Evolutionary conservation across 2,888 invertebrate species (phyloP).

Genomic region (Drosophila anomelani): DNA sequence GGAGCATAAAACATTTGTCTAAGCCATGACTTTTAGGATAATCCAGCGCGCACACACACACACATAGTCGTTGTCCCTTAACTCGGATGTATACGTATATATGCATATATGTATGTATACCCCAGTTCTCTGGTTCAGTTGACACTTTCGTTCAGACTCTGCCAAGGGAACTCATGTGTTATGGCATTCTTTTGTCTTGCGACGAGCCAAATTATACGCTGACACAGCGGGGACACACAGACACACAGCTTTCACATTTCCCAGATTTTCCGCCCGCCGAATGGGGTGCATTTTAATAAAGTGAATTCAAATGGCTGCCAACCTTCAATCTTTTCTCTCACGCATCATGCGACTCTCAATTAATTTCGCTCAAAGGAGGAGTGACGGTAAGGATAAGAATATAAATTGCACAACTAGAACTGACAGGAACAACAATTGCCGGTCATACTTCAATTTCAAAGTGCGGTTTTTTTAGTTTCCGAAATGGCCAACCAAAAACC

Average conservation of each 20-base stretch:
- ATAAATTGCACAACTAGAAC: constrained; percentile 46
- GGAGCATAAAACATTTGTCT: constrained; percentile 56
- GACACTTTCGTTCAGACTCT: constrained; percentile 41
- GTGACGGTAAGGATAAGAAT: constrained; percentile 24
- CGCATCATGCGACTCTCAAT: constrained; percentile 30
- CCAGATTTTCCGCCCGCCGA: constrained; percentile 7
- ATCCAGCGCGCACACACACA: constrained; percentile 34
- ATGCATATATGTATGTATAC: constrained; percentile 4
- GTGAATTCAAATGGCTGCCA: constrained; percentile 7
- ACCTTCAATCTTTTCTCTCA: constrained; percentile 12
- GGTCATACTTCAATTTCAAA: constrained; percentile 48
- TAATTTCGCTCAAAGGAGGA: constrained; percentile 20
- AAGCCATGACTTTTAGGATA: constrained; percentile 53
- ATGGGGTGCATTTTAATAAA: constrained; percentile 33
- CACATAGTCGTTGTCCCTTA: constrained; percentile 7
- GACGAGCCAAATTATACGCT: constrained; percentile 32
- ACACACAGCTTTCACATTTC: constrained; percentile 8
- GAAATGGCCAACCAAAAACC: constrained; percentile 40
- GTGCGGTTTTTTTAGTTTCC: constrained; percentile 37
- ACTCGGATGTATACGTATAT: background rate
- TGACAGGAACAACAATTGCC: constrained; percentile 28
- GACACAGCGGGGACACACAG: constrained; percentile 30
- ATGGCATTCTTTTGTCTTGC: constrained; percentile 36
- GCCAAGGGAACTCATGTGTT: constrained; percentile 28
- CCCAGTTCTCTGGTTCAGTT: constrained; percentile 26